These are phyloP conservation scores for Trachurus trachurus DNA, from an alignment of 2,797 vertebrate genomes.

Conservation along the genomic window DNA sequence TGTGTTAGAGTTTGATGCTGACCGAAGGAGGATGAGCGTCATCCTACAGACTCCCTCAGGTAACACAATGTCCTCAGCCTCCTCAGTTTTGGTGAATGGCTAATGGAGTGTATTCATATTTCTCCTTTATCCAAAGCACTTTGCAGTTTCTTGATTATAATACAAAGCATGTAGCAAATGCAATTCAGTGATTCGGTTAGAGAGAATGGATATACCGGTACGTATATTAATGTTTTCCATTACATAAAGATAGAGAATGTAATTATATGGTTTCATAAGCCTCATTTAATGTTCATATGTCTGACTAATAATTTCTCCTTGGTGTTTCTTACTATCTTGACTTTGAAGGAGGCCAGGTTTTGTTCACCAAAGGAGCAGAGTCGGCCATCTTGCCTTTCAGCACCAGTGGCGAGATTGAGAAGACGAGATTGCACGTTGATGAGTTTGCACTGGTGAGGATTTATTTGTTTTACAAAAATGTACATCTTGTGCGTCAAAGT, in stretches of 20 bases:
- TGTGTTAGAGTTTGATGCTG: slow-evolving; percentile 95
- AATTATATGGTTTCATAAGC: neutral
- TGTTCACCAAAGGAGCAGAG: slow-evolving; percentile 98
- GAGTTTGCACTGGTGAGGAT: slow-evolving; percentile 95
- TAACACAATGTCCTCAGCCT: slow-evolving; percentile 61
- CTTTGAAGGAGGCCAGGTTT: slow-evolving; percentile 89
- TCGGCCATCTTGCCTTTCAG: slow-evolving; percentile 93
- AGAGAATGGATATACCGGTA: neutral
- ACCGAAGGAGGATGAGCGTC: slow-evolving; percentile 97
- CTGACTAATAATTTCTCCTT: too few relatives aligned
- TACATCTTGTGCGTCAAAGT: neutral
- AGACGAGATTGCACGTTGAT: slow-evolving; percentile 95
- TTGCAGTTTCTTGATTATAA: neutral
- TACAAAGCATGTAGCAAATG: neutral
- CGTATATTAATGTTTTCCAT: neutral
- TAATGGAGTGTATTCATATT: neutral
- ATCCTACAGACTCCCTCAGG: slow-evolving; percentile 94
- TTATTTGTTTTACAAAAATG: neutral
- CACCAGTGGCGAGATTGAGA: slow-evolving; percentile 93
- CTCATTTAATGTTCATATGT: neutral
- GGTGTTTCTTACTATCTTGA: slow-evolving; percentile 2
- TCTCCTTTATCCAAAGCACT: neutral
- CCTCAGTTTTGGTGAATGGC: neutral
- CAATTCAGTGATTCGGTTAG: neutral
- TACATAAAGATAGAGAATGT: neutral